Percentiles rank a stretch among this genome's conserved stretches.
phyloP scores from a whole-genome alignment of 2,113 vertebrate genomes.

The Hemibagrus wyckioides region DNA sequence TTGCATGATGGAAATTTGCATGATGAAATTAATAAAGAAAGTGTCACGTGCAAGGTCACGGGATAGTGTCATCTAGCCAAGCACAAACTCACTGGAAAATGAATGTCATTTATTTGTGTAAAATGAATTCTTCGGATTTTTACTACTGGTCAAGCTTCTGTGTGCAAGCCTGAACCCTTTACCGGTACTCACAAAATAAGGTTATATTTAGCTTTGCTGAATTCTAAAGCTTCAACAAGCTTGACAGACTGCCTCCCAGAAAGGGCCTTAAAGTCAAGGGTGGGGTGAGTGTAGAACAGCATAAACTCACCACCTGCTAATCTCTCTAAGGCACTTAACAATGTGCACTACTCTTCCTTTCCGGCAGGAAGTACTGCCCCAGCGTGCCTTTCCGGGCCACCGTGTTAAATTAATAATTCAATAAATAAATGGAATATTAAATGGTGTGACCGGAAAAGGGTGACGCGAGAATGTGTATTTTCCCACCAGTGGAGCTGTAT shows the following conservation, averaged over 20 bases:
- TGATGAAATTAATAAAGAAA: neutral
- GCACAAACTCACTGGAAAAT: neutral
- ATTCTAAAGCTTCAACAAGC: neutral
- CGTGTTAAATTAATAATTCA: conserved; percentile 71
- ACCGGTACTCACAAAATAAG: neutral
- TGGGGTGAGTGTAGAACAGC: conserved; percentile 54
- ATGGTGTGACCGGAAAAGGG: conserved; percentile 76
- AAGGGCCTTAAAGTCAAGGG: conserved; percentile 52
- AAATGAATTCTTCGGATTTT: neutral
- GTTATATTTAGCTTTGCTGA: neutral
- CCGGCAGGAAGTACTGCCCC: conserved; percentile 68
- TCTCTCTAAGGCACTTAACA: conserved; percentile 57
- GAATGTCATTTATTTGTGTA: neutral
- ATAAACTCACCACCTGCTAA: conserved; percentile 59
- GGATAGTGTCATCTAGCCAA: neutral
- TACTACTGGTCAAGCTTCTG: neutral
- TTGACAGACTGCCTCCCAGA: conserved; percentile 41
- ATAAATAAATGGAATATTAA: conserved; percentile 76
- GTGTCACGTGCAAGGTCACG: neutral
- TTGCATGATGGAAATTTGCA: neutral
- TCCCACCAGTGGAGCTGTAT: conserved; percentile 63
- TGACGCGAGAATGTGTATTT: conserved; percentile 55
- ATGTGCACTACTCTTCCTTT: conserved; percentile 64
- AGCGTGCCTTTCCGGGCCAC: conserved; percentile 73
- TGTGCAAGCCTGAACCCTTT: neutral